Evolutionary conservation across 2,113 vertebrate genomes (phyloP).

Genomic region (Apteryx owenii): DNA sequence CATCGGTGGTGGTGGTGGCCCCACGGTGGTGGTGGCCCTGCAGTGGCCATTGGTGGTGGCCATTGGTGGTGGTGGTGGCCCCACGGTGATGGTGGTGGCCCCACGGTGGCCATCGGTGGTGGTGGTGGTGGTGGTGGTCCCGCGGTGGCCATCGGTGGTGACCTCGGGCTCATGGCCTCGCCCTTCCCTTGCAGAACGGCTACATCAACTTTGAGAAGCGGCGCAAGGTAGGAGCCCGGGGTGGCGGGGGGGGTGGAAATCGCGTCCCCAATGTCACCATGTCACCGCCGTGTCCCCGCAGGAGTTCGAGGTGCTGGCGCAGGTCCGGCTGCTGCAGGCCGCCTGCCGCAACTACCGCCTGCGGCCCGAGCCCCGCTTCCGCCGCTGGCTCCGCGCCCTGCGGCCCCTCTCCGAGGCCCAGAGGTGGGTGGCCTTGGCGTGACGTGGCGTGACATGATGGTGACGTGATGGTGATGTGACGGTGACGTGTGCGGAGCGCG

Average conservation of each 20-base stretch:
- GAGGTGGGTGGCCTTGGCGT: constrained; percentile 71
- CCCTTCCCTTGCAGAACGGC: constrained; percentile 80
- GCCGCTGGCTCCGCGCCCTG: constrained; percentile 83
- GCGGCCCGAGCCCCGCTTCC: constrained; percentile 75
- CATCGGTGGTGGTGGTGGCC: too few species aligned
- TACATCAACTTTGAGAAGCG: constrained; percentile 94
- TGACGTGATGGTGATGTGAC: too few species aligned
- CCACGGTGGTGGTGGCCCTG: too few species aligned
- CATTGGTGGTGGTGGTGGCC: too few species aligned
- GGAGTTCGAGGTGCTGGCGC: constrained; percentile 92
- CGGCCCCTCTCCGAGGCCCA: constrained; percentile 82
- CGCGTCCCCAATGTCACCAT: too few species aligned
- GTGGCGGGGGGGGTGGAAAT: neutral
- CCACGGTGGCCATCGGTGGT: too few species aligned
- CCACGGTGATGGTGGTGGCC: too few species aligned
- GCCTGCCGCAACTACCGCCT: constrained; percentile 87
- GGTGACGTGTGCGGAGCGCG: too few species aligned
- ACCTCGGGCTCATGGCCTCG: neutral
- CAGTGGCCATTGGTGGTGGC: too few species aligned
- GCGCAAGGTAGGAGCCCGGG: constrained; percentile 78
- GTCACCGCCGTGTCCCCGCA: constrained; percentile 25
- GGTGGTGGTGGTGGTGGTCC: too few species aligned
- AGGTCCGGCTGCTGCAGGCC: constrained; percentile 87
- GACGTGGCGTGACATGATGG: too few species aligned
- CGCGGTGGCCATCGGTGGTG: neutral